A percentile compares a stretch with the other conserved stretches of the same genome.
Evolutionary conservation across 2,113 vertebrate species (phyloP).

Genomic region (Saccopteryx bilineata): DNA sequence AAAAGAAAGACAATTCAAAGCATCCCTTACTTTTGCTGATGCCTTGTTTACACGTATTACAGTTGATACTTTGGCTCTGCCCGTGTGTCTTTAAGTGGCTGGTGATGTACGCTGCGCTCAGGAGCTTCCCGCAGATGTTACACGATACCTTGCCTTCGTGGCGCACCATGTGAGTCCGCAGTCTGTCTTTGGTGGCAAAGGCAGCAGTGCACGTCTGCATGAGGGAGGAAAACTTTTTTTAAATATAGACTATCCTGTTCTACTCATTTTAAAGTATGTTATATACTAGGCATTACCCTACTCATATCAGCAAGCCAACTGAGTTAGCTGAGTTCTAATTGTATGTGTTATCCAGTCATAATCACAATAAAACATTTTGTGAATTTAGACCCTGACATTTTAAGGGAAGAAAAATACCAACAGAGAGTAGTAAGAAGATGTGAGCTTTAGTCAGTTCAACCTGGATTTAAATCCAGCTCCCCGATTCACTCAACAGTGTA

Average conservation of each 20-base stretch:
- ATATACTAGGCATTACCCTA: conserved; percentile 69
- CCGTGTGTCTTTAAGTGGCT: conserved; percentile 99
- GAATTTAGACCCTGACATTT: conserved; percentile 71
- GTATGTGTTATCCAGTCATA: conserved; percentile 51
- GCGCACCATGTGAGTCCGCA: conserved; percentile 99
- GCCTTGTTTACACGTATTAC: conserved; percentile 99
- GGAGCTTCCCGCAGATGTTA: conserved; percentile 99
- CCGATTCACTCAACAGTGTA: conserved; percentile 3
- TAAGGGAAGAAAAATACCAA: conserved; percentile 69
- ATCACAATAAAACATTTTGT: conserved; percentile 65
- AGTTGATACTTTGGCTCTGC: conserved; percentile 95
- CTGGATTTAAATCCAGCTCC: conserved; percentile 63
- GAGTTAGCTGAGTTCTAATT: conserved; percentile 60
- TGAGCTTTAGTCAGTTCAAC: conserved; percentile 48
- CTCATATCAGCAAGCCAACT: background rate
- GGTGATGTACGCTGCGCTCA: conserved; percentile 98
- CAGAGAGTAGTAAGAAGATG: conserved; percentile 65
- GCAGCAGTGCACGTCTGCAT: conserved; percentile 97
- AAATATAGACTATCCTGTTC: conserved; percentile 84
- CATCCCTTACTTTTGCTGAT: conserved; percentile 91
- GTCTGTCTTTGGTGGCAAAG: conserved; percentile 99
- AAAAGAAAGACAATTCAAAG: conserved; percentile 57
- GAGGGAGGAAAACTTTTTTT: conserved; percentile 86
- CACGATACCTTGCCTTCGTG: conserved; percentile 99
- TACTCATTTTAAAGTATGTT: conserved; percentile 75